Conservation (phyloP, 2,888 invertebrate species). For the Carabus problematicus region DNA sequence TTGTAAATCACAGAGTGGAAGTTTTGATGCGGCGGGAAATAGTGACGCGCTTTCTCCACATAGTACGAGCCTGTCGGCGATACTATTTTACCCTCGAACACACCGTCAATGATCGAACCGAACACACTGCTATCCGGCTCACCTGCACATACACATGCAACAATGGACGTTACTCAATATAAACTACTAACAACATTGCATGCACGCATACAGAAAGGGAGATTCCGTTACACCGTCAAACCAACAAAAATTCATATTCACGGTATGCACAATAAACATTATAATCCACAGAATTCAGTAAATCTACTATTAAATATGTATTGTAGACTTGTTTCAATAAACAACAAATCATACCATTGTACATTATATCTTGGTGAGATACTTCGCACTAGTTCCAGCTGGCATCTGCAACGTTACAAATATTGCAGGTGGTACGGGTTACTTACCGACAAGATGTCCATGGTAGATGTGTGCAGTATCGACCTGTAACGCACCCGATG, state of each 20-base stretch:
- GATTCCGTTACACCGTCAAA: background rate
- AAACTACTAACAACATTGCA: background rate
- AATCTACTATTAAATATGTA: no score
- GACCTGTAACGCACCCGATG: slow-evolving; percentile 69
- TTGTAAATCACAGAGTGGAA: slow-evolving; percentile 95
- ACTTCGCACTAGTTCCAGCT: no score
- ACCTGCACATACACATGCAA: slow-evolving; percentile 64
- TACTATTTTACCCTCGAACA: slow-evolving; percentile 95
- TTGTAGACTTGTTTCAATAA: no score
- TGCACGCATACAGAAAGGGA: no score
- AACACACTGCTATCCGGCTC: slow-evolving; percentile 87
- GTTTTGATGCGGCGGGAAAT: slow-evolving; percentile 75
- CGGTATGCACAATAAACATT: no score
- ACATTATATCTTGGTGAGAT: no score
- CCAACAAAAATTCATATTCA: no score
- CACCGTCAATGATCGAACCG: slow-evolving; percentile 92
- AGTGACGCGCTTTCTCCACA: slow-evolving; percentile 92
- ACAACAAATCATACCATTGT: no score
- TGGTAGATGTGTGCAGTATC: slow-evolving; percentile 88
- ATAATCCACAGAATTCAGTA: no score
- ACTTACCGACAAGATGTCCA: slow-evolving; percentile 82
- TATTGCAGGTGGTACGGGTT: no score
- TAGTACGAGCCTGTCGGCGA: slow-evolving; percentile 86
- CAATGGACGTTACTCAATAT: background rate
- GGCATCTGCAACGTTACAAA: no score